Conservation (phyloP, 2,797 vertebrate genomes). For the Mycteria americana region DNA sequence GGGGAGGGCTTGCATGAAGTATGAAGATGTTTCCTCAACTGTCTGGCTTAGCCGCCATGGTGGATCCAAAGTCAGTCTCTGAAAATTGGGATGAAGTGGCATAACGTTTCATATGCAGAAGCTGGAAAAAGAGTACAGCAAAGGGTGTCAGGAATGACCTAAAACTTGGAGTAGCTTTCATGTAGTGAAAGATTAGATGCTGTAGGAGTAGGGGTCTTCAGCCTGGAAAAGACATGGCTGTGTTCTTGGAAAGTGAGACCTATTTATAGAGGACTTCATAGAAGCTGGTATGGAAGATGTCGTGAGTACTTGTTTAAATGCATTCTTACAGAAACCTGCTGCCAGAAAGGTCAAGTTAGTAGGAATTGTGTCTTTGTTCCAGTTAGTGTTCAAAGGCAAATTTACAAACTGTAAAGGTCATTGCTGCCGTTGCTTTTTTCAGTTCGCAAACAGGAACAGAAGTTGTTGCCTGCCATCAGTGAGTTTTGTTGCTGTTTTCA, state of each 20-base stretch:
- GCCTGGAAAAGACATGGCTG: background rate
- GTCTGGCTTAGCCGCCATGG: accelerated
- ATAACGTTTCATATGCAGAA: accelerated
- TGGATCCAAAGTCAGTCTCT: background rate
- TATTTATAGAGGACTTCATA: background rate
- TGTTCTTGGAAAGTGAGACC: background rate
- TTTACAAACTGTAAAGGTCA: background rate
- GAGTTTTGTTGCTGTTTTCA: background rate
- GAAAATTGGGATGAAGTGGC: background rate
- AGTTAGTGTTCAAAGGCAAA: background rate
- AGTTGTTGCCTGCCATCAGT: background rate
- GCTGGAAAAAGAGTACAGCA: background rate
- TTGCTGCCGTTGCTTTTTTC: background rate
- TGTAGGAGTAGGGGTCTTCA: background rate
- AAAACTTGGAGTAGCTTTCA: background rate
- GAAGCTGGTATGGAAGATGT: background rate
- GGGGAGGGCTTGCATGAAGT: background rate
- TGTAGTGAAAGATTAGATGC: background rate
- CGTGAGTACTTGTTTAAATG: background rate
- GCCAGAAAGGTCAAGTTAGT: background rate
- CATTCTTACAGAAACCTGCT: background rate
- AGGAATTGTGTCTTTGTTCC: background rate
- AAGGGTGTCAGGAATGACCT: background rate
- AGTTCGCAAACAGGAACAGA: background rate
- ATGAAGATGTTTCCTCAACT: background rate